phyloP scores from a whole-genome alignment of 2,113 vertebrate genomes.

The Saccopteryx leptura region DNA sequence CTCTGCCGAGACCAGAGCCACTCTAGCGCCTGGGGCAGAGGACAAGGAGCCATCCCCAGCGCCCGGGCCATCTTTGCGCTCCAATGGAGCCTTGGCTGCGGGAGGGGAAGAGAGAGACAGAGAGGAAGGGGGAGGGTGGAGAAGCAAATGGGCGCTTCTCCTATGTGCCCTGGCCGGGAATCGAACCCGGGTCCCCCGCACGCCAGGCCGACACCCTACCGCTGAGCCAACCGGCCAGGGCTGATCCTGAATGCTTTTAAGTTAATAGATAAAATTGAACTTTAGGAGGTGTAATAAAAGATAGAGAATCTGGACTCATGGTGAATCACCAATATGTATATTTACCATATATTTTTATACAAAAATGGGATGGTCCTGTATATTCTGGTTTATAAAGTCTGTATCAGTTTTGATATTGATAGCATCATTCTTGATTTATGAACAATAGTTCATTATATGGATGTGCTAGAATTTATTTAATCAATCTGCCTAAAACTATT shows the following conservation, averaged over 20 bases:
- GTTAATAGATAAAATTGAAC: background rate
- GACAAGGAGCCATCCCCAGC: no score
- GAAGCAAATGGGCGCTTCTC: no score
- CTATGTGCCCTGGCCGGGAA: no score
- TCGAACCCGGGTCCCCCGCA: no score
- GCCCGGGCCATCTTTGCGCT: no score
- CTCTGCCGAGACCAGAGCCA: no score
- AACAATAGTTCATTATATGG: slow-evolving; percentile 25
- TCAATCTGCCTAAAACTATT: background rate
- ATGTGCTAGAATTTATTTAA: slow-evolving; percentile 54
- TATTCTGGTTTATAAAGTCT: slow-evolving; percentile 33
- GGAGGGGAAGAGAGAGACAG: no score
- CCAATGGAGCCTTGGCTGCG: no score
- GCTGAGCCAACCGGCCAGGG: no score
- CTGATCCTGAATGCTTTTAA: slow-evolving; percentile 27
- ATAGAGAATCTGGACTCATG: background rate
- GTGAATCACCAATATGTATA: background rate
- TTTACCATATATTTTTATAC: slow-evolving; percentile 30
- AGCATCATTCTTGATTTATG: slow-evolving; percentile 27
- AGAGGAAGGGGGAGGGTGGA: no score
- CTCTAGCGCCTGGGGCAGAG: no score
- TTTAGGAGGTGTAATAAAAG: background rate
- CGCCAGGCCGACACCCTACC: no score
- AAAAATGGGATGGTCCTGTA: background rate
- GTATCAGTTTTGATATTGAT: background rate